These are phyloP conservation scores for Slavum lentiscoides DNA, from an alignment of 2,888 invertebrate genomes.

Conservation along the genomic window DNA sequence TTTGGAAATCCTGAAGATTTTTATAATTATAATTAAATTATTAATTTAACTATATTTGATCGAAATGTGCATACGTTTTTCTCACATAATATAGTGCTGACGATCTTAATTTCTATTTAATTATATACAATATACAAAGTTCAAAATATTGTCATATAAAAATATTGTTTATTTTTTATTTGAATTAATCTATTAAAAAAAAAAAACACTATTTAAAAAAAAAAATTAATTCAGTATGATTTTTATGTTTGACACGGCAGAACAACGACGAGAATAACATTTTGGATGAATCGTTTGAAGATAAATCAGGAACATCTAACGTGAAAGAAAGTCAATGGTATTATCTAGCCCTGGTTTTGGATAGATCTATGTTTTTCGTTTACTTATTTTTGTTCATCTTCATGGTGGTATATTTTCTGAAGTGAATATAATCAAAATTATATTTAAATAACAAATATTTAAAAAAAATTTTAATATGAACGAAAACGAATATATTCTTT, in stretches of 20 bases:
- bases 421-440: slow-evolving; percentile 7
- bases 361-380: slow-evolving; percentile 66
- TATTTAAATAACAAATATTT: background rate
- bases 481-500: background rate
- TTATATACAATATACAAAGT: too few species aligned
- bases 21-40: too few species aligned
- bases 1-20: too few species aligned
- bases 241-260: background rate
- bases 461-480: background rate
- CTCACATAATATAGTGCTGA: too few species aligned
- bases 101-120: too few species aligned
- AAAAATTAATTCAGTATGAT: background rate
- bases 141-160: too few species aligned
- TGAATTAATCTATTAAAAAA: too few species aligned
- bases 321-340: slow-evolving; percentile 65
- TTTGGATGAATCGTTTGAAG: slow-evolving; percentile 3
- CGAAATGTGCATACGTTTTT: too few species aligned
- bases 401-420: slow-evolving; percentile 63
- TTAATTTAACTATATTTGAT: too few species aligned
- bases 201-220: too few species aligned
- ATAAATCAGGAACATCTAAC: background rate
- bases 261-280: background rate
- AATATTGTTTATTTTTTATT: too few species aligned
- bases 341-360: slow-evolving; percentile 68
- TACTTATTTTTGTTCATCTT: slow-evolving; percentile 65